Evolutionary conservation across 2,113 vertebrate species (phyloP), one percentile per base, ranked within the genome.

Genomic region (Tor tambroides): DNA sequence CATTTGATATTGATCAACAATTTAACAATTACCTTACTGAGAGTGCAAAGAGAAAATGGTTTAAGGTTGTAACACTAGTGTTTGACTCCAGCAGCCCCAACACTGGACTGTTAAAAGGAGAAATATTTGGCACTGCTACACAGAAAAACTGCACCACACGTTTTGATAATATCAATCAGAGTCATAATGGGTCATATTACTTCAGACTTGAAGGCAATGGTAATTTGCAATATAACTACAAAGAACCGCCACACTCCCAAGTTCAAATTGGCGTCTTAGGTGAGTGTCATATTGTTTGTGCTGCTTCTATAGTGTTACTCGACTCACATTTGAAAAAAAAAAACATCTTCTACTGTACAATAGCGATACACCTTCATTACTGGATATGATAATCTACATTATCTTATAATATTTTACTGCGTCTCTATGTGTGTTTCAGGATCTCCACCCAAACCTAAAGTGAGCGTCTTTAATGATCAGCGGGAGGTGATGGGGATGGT

Each of bases 381-480:
- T 19, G 51, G 65, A 28, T 30, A 69, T 69, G 11, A 7, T 8
- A 15, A 51, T 38, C 38, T 5, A 51, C 9, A 17, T 21, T 1
- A 59, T 59, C 10, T 19, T 82, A 7, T 82, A 63, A 87, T 43
- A 12, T n/a, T n/a, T n/a, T n/a, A n/a, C n/a, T n/a, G n/a, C n/a
- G n/a, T 63, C 26, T 84, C 2, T 61, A 14, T 84, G 28, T 87
- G 75, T 85, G 41, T 87, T n/a, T n/a, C n/a, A n/a, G n/a, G n/a
- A n/a, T n/a, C n/a, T n/a, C n/a, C n/a, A n/a, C n/a, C n/a, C n/a
- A n/a, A n/a, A n/a, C n/a, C n/a, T n/a, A n/a, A n/a, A n/a, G n/a
- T n/a, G n/a, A n/a, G n/a, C n/a, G n/a, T n/a, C n/a, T n/a, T n/a
- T n/a, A n/a, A n/a, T n/a, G n/a, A n/a, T n/a, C n/a, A n/a, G n/a